Evolutionary conservation across 2,888 invertebrate genomes (phyloP), one percentile per base, ranked within the genome.

Genomic region (Apoda limacodes): DNA sequence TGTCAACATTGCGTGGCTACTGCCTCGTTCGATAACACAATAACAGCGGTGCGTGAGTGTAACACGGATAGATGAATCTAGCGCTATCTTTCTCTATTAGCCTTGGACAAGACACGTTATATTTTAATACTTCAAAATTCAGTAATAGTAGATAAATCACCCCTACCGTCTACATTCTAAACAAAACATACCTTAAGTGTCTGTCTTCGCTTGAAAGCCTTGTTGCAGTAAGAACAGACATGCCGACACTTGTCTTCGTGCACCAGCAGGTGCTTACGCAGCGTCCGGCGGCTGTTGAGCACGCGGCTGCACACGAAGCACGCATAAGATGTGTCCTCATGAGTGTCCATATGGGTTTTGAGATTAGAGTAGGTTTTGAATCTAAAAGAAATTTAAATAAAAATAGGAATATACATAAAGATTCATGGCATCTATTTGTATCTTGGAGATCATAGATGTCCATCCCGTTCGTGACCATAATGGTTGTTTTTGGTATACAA

Each of bases 331-430:
- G 82, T 82, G 31, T 74, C 75, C 32, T 74, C 76, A 53, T 83
- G 83, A 2, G 76, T 83, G 53, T 83, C 83, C 69, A 81, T 68
- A 46, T 83, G 83, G 0, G 83, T 82, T 50, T 82, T 83, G 29
- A 83, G 55, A 33, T 82, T 80, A 1, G 83, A 82, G 43, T 82
- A 82, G 2, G 83, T 83, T 51, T 83, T 83, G 50, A 83, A 83
- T 6, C 83, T 83, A 46, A 1, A 43, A 19, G 2, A 23, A 15
- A 6, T 13, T 13, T 23, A n/a, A 2, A 24, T n/a, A 21, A n/a
- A 9, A 27, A 28, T 24, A 13, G 13, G 38, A 28, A n/a, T 28
- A 33, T 17, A 12, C 20, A 11, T 22, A 13, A 6, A 7, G 3
- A 20, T 17, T 13, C 5, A 19, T 10, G 3, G 7, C 13, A 13